Conservation (phyloP, 2,888 invertebrate species). For the Pteria penguin region DNA sequence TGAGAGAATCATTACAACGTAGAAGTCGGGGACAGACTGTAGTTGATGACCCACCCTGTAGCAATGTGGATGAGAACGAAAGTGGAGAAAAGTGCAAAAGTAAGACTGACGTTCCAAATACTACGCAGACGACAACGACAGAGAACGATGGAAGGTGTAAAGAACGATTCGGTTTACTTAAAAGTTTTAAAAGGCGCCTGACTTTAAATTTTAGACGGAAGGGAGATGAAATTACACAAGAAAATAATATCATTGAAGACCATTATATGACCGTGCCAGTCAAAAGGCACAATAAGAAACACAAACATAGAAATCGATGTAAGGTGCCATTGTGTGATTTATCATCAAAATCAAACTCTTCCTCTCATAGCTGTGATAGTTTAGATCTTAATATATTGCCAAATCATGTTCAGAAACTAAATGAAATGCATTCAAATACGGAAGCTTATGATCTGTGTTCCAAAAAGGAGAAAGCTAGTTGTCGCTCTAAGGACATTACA, state of each 20-base stretch:
- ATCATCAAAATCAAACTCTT: constrained; percentile 63
- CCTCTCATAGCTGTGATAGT: constrained; percentile 70
- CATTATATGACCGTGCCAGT: constrained; percentile 39
- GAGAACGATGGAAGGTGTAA: constrained; percentile 43
- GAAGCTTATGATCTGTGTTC: constrained; percentile 61
- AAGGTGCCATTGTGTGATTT: constrained; percentile 61
- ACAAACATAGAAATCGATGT: constrained; percentile 63
- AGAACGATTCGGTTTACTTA: constrained; percentile 68
- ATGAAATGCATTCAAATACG: constrained; percentile 68
- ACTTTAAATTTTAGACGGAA: constrained; percentile 64
- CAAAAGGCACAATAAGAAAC: constrained; percentile 58
- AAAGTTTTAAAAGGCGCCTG: constrained; percentile 65
- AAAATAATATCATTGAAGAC: constrained; percentile 53
- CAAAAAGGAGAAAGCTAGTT: constrained; percentile 67
- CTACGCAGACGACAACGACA: constrained; percentile 45
- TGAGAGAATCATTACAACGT: constrained; percentile 59
- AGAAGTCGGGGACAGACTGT: constrained; percentile 31
- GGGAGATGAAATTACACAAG: constrained; percentile 53
- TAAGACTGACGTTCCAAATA: constrained; percentile 27
- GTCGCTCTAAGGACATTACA: constrained; percentile 70
- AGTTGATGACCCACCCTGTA: constrained; percentile 33
- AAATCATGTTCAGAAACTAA: constrained; percentile 58
- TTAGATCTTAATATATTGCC: constrained; percentile 63
- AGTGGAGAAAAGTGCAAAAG: constrained; percentile 20
- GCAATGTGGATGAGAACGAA: constrained; percentile 27